These are phyloP conservation scores for Antheraea yamamai DNA, from an alignment of 2,888 invertebrate genomes.

Conservation along the genomic window DNA sequence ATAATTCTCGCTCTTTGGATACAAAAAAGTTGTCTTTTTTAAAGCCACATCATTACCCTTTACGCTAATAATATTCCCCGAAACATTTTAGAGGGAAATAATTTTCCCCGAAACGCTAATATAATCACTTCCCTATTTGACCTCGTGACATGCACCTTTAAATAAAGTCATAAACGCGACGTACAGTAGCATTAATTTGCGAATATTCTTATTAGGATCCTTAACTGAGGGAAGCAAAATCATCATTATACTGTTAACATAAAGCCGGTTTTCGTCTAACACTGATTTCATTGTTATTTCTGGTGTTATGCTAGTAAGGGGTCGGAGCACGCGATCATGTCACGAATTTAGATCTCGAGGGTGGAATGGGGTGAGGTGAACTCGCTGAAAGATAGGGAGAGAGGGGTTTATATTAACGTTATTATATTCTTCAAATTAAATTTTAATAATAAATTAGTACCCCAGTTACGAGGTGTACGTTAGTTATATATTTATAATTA, in stretches of 20 bases:
- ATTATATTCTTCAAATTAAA: neutral
- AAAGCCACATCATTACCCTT: neutral
- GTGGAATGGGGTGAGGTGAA: constrained; percentile 18
- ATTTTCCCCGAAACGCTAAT: constrained; percentile 15
- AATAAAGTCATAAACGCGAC: constrained; percentile 30
- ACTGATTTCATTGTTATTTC: constrained; percentile 14
- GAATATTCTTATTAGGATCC: constrained; percentile 34
- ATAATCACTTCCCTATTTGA: constrained; percentile 19
- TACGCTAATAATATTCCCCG: neutral
- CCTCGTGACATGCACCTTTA: constrained; percentile 19
- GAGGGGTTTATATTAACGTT: neutral
- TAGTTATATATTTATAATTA: neutral
- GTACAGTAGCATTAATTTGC: constrained; percentile 40
- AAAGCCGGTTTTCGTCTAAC: constrained; percentile 32
- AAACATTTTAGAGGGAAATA: neutral
- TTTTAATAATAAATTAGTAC: neutral
- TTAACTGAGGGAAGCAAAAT: constrained; percentile 24
- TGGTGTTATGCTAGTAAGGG: constrained; percentile 37
- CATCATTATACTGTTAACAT: constrained; percentile 24
- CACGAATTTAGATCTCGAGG: constrained; percentile 43
- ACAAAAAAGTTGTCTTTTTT: neutral
- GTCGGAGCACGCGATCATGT: constrained; percentile 44
- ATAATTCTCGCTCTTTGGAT: neutral
- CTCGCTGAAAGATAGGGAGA: neutral
- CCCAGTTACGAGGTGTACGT: neutral